Base-by-base conservation (phyloP, 2,888 invertebrate genomes). In the Eretmocerus hayati region DNA sequence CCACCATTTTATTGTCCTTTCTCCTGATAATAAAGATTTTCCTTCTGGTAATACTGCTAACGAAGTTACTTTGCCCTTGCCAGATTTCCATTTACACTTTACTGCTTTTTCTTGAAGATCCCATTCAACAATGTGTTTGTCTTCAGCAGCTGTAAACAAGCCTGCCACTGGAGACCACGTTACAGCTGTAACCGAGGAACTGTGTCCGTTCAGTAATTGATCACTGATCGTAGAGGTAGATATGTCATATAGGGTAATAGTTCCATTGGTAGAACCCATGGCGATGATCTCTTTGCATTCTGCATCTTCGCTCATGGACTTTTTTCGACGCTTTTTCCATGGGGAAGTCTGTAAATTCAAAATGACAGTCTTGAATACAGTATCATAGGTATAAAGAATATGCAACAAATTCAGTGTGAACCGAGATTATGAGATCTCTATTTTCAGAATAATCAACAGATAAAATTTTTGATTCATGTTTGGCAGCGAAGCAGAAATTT, bases 221-320 rank as follows among this genome's bases (percentile, higher is more conserved):
- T 66, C 67, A n/a, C 64, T 67, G 11, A 72, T 66, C 9, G 73
- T 65, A 13, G 68, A 69, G 4, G 68, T 61, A 36, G 74, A 75
- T 4, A 77, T 73, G 39, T 76, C 80, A 50, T 87, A 90, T 53
- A 89, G 68, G 26, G 86, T 73, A 44, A 90, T 74, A 55, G 78
- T 78, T 42, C 90, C 90, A 58, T 79, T 80, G 3, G 76, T 75
- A 18, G 87, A 87, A 41, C 90, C 90, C 65, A 90, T 73, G 1
- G 81, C 85, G 63, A 90, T 73, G 56, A 81, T 73, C 49, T 78
- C 75, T 46, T 65, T 67, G 33, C 57, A 53, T 16, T 62, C 59
- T 30, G 52, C 45, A 20, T 70, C 70, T 43, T 72, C 71, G 16
- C 65, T 64, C 13, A 72, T 65, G 16, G 60, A 61, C 46, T 63